Evolutionary conservation across 2,113 vertebrate species (phyloP).

Genomic region (Plestiodon gilberti): DNA sequence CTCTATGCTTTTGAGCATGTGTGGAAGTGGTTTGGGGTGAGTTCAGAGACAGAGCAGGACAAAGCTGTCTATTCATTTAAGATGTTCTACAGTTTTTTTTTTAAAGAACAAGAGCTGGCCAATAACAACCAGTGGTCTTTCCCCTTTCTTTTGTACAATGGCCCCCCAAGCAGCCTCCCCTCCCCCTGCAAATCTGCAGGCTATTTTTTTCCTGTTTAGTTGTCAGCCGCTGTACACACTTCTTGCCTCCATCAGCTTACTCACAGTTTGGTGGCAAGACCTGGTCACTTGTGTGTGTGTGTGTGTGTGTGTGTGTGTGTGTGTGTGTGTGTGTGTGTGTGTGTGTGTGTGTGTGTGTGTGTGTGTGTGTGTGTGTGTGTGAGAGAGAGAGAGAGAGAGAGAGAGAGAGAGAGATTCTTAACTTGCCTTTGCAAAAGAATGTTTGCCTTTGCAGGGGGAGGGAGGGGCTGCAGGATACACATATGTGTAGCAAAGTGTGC

Average conservation of each 20-base stretch:
- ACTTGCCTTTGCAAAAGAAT: too few species aligned
- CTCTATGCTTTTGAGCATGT: too few species aligned
- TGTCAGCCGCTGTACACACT: not conserved
- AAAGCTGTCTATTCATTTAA: not conserved
- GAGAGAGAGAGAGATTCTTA: too few species aligned
- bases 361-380: too few species aligned
- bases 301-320: not conserved
- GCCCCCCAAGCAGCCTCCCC: not conserved
- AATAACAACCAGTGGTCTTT: not conserved
- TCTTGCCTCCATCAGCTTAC: not conserved
- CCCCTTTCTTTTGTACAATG: not conserved
- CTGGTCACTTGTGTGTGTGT: not conserved
- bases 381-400: too few species aligned
- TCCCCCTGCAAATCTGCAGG: not conserved
- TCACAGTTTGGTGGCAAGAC: not conserved
- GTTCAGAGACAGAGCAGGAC: not conserved
- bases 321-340: too few species aligned
- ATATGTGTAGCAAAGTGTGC: not conserved
- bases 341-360: too few species aligned
- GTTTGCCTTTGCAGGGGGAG: too few species aligned
- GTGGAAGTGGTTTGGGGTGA: not conserved
- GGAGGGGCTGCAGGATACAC: not conserved
- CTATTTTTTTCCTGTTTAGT: not conserved
- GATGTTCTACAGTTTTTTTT: not conserved
- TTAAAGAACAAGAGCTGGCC: not conserved